Conservation (phyloP, 2,113 vertebrate species). For the Sorex araneus region DNA sequence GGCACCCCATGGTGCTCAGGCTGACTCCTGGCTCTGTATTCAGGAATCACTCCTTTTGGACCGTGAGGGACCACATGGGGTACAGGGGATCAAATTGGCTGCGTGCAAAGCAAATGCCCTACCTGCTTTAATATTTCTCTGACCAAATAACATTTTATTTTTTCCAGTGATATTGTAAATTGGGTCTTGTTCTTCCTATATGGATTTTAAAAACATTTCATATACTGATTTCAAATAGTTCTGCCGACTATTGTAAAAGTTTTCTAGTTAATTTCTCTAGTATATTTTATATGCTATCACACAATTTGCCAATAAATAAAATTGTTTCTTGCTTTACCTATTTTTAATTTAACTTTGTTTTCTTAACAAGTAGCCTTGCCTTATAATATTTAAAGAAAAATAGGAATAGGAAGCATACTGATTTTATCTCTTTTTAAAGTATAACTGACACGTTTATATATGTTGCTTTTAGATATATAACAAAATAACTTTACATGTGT, state of each 20-base stretch:
- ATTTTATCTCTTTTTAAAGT: background rate
- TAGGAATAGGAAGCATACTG: background rate
- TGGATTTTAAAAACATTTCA: background rate
- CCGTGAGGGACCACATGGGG: too few relatives aligned
- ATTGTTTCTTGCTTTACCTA: background rate
- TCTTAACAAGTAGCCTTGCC: background rate
- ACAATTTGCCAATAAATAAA: background rate
- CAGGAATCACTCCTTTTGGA: too few relatives aligned
- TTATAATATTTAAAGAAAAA: conserved; percentile 18
- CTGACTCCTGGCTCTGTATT: too few relatives aligned
- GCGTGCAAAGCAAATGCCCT: too few relatives aligned
- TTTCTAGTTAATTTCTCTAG: background rate
- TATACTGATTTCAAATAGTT: too few relatives aligned
- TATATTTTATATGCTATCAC: background rate
- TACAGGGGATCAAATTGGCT: too few relatives aligned
- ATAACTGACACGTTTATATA: background rate
- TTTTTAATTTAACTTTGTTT: conserved; percentile 34
- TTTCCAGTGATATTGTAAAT: too few relatives aligned
- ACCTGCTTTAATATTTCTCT: too few relatives aligned
- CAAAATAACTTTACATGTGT: background rate
- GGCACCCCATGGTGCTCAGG: too few relatives aligned
- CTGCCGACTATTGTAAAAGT: too few relatives aligned
- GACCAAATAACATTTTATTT: too few relatives aligned
- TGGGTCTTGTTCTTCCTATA: background rate
- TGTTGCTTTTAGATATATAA: background rate